These are phyloP conservation scores for Melanostigma gelatinosum DNA, from an alignment of 2,113 vertebrate genomes.

Conservation along the genomic window DNA sequence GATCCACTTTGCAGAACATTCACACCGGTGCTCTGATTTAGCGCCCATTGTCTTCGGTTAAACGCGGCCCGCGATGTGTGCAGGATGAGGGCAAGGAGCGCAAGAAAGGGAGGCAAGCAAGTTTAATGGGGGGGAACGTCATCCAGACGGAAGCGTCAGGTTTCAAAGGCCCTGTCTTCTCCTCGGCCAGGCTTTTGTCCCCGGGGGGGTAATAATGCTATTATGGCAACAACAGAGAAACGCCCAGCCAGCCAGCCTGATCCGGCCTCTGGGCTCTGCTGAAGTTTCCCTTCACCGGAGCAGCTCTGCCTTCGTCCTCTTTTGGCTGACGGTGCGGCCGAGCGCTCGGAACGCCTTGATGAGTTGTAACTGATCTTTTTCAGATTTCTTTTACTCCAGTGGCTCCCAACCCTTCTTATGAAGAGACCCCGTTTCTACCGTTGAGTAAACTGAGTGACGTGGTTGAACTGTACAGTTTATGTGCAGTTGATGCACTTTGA, in stretches of 20 bases:
- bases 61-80: neutral
- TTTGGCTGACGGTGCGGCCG: constrained; percentile 19
- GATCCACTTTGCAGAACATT: constrained; percentile 10
- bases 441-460: no score
- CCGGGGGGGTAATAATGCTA: constrained; percentile 65
- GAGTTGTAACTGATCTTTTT: constrained; percentile 37
- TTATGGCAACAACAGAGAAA: constrained; percentile 68
- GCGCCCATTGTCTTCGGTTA: constrained; percentile 47
- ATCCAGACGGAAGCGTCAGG: constrained; percentile 52
- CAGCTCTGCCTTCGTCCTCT: constrained; percentile 51
- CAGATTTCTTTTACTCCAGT: no score
- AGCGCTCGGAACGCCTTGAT: constrained; percentile 36
- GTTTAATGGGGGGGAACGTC: constrained; percentile 28
- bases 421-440: no score
- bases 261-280: constrained; percentile 56
- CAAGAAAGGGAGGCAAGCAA: constrained; percentile 14
- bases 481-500: no score
- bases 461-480: no score
- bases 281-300: constrained; percentile 58
- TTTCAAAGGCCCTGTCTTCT: constrained; percentile 72
- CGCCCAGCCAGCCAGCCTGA: constrained; percentile 46
- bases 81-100: constrained; percentile 12
- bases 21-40: constrained; percentile 39
- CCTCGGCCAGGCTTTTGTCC: constrained; percentile 66
- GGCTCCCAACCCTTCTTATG: no score